Evolutionary conservation across 2,888 invertebrate genomes (phyloP).

Genomic region (Xylophagus ater): DNA sequence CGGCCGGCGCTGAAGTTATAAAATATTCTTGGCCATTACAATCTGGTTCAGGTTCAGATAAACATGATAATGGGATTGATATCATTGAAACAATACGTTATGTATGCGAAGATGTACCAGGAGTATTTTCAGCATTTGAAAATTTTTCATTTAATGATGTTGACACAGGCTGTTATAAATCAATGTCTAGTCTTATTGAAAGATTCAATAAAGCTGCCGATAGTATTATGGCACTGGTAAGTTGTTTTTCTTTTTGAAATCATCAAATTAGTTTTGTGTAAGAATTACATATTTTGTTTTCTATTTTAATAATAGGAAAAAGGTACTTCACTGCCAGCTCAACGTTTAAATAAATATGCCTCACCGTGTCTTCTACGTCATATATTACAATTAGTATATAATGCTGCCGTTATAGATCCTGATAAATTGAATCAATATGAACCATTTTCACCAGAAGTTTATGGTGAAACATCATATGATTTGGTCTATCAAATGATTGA

Average conservation of each 20-base stretch:
- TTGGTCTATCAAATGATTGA: constrained; percentile 97
- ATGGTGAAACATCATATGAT: constrained; percentile 98
- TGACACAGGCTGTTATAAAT: constrained; percentile 85
- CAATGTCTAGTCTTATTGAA: constrained; percentile 87
- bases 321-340: constrained; percentile 80
- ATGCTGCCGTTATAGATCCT: constrained; percentile 93
- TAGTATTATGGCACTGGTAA: constrained; percentile 82
- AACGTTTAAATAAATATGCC: constrained; percentile 70
- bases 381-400: constrained; percentile 94
- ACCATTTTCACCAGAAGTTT: constrained; percentile 99
- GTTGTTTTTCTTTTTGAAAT: constrained; percentile 33
- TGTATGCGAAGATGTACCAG: constrained; percentile 94
- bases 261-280: not conserved
- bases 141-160: constrained; percentile 62
- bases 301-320: constrained; percentile 61
- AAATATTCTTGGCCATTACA: constrained; percentile 94
- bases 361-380: constrained; percentile 84
- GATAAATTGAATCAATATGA: constrained; percentile 98
- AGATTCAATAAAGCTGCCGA: constrained; percentile 91
- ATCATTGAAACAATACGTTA: constrained; percentile 50
- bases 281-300: not conserved
- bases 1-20: constrained; percentile 92
- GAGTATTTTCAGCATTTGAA: constrained; percentile 86
- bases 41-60: constrained; percentile 50
- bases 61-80: constrained; percentile 39